Conservation (phyloP, 2,888 invertebrate species). For the Aelia acuminata region DNA sequence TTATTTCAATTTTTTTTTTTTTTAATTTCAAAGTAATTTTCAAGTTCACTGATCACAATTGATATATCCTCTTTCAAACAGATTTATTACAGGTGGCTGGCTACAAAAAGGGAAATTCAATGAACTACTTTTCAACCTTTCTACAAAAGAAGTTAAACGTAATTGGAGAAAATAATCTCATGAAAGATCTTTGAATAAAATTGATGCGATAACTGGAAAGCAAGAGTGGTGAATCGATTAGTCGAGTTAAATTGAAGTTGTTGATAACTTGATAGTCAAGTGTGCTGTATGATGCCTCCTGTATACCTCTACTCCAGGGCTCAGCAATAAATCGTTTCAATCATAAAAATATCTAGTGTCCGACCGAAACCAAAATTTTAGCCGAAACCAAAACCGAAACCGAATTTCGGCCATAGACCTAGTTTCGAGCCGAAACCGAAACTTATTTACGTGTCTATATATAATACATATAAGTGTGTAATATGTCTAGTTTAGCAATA, state of each 20-base stretch:
- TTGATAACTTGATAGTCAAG: conserved; percentile 20
- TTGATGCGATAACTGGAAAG: conserved; percentile 40
- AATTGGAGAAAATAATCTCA: conserved; percentile 39
- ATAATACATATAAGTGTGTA: too few species aligned
- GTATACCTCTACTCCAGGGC: neutral
- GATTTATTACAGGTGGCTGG: conserved; percentile 12
- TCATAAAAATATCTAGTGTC: neutral
- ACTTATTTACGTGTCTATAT: too few species aligned
- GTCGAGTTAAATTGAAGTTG: conserved; percentile 46
- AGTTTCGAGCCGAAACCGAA: too few species aligned
- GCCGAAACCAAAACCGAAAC: too few species aligned
- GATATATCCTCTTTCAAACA: neutral
- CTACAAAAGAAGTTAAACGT: conserved; percentile 10
- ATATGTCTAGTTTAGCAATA: too few species aligned
- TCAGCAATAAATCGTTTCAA: neutral
- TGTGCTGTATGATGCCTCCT: neutral
- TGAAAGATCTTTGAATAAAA: conserved; percentile 20
- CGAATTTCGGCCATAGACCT: too few species aligned
- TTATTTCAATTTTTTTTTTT: neutral
- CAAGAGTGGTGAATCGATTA: conserved; percentile 35
- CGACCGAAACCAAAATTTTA: too few species aligned
- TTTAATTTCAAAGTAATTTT: neutral
- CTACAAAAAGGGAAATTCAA: neutral
- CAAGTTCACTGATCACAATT: neutral
- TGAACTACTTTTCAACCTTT: neutral